Evolutionary conservation across 1,140 invertebrate species (phyloP), one percentile per base, ranked within the genome.

Genomic region (Cotesia vestalis): DNA sequence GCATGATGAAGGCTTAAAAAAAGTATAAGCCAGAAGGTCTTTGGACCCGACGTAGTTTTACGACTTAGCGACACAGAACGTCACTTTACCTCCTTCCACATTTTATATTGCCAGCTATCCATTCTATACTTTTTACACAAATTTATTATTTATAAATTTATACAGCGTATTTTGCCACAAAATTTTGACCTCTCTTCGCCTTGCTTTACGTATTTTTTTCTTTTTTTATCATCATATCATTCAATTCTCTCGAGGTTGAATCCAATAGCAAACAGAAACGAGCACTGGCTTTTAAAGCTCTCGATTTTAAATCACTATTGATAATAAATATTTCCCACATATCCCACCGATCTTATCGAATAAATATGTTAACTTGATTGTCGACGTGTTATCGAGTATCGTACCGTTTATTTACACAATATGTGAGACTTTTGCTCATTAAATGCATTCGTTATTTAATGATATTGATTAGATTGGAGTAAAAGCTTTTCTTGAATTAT

Each of bases 131-230:
- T 72, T 60, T 61, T 53, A 40, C 70, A 72, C 76, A 73, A 83
- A 85, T 85, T 83, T 85, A 85, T 85, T 85, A 86, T 85, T 85
- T 84, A 86, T 82, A 81, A 80, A 83, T 77, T 77, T 66, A 17
- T 11, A 57, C 67, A 14, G 59, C 72, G 11, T 11, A 20, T 53
- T 34, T 12, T 66, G 17, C n/a, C 12, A n/a, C n/a, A 12, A 11
- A 67, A 36, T 67, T 67, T 67, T 14, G 9, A 67, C 52, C 4
- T 46, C 40, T 46, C 40, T 11, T 46, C 27, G 27, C 3, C 27
- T 27, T 27, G 27, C 40, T 46, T 46, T 6, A 46, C 40, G 5
- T 46, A 9, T 2, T 46, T 46, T 46, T 46, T 46, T 46, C 11
- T 55, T 9, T 55, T 27, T 27, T 27, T 27, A 27, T 27, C 9